Evolutionary conservation across 1,140 invertebrate species (phyloP).

Genomic region (Schlechtendalia chinensis): DNA sequence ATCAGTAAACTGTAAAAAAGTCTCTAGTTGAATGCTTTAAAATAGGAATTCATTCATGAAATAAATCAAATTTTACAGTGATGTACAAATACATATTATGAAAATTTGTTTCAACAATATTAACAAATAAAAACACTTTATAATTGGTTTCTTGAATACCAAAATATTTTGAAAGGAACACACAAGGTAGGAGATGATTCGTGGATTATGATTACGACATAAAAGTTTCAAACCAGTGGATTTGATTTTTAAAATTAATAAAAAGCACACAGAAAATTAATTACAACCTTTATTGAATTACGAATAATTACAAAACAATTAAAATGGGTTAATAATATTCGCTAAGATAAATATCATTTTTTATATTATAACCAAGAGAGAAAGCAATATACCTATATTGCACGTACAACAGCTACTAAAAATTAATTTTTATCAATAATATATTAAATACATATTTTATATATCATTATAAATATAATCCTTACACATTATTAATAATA

Average conservation of each 20-base stretch:
- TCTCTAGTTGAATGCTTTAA: too few relatives aligned
- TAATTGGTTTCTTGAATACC: too few relatives aligned
- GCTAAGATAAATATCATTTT: conserved; percentile 48
- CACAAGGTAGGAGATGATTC: too few relatives aligned
- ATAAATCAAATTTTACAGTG: too few relatives aligned
- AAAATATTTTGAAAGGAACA: too few relatives aligned
- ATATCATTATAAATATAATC: conserved; percentile 44
- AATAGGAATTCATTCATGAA: too few relatives aligned
- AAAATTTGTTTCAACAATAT: too few relatives aligned
- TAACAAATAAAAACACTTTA: too few relatives aligned
- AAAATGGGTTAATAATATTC: conserved; percentile 49
- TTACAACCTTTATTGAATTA: conserved; percentile 50
- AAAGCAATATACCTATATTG: conserved; percentile 50
- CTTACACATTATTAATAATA: conserved; percentile 43
- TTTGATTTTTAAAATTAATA: background rate
- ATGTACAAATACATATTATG: too few relatives aligned
- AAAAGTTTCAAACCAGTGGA: too few relatives aligned
- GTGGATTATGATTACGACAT: too few relatives aligned
- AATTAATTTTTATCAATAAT: conserved; percentile 43
- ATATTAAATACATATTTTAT: conserved; percentile 42
- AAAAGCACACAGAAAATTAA: conserved; percentile 23
- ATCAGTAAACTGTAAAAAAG: too few relatives aligned
- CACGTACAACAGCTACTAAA: conserved; percentile 49
- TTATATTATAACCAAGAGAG: conserved; percentile 41
- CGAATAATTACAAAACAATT: conserved; percentile 49